Evolutionary conservation across 1,140 invertebrate genomes (phyloP).

Genomic region (Saccostrea echinata): DNA sequence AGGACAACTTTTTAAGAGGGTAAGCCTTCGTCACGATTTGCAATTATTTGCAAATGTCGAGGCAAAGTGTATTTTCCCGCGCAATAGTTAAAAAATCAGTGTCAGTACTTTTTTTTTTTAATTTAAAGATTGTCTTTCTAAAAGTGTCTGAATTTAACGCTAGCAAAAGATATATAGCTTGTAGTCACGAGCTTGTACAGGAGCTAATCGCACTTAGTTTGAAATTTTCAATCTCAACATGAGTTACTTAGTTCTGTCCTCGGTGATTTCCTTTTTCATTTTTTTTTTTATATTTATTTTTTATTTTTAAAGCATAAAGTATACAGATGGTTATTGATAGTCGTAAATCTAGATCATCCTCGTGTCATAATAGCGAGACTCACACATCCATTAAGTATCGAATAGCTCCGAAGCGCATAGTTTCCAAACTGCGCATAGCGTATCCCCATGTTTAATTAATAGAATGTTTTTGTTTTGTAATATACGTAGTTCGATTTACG

Average conservation of each 20-base stretch:
- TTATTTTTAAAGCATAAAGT: constrained; percentile 18
- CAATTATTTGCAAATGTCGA: constrained; percentile 32
- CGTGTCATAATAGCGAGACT: background rate
- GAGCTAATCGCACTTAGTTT: background rate
- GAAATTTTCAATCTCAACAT: background rate
- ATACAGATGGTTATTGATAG: constrained; percentile 3
- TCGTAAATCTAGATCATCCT: background rate
- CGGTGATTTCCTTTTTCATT: background rate
- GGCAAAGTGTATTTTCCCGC: constrained; percentile 7
- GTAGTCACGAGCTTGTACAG: background rate
- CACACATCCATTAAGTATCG: constrained; percentile 10
- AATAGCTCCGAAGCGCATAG: background rate
- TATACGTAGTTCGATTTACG: constrained; percentile 11
- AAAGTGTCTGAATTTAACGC: background rate
- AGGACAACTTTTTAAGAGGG: constrained; percentile 18
- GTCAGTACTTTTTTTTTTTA: background rate
- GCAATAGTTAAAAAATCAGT: background rate
- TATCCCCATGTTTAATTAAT: constrained; percentile 39
- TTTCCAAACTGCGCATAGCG: background rate
- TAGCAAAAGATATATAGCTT: background rate
- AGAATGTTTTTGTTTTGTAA: constrained; percentile 7
- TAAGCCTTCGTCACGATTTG: constrained; percentile 30
- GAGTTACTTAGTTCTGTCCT: background rate
- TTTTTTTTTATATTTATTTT: too few relatives aligned
- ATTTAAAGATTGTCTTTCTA: background rate